These are phyloP conservation scores for Fulmarus glacialis DNA, from an alignment of 2,113 vertebrate genomes.

Conservation along the genomic window DNA sequence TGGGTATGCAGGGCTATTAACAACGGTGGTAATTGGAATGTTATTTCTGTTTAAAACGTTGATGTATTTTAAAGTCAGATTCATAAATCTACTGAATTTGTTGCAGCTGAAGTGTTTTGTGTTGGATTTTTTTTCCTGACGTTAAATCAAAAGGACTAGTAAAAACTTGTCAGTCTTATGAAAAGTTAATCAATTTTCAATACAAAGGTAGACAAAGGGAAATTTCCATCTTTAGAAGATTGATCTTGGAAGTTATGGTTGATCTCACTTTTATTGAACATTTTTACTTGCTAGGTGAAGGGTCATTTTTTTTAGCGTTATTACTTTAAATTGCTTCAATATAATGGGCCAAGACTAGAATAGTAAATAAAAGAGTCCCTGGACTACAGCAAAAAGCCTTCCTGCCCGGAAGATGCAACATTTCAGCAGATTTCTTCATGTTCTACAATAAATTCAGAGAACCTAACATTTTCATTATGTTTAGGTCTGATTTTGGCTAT, in stretches of 20 bases:
- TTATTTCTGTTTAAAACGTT: conserved; percentile 69
- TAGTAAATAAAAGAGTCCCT: conserved; percentile 59
- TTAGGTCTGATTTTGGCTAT: background rate
- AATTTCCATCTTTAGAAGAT: conserved; percentile 62
- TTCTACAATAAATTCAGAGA: background rate
- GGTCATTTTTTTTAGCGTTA: conserved; percentile 74
- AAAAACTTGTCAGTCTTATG: conserved; percentile 33
- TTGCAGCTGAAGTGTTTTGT: background rate
- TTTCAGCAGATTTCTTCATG: background rate
- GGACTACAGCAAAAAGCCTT: background rate
- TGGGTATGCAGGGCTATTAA: conserved; percentile 25
- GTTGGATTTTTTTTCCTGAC: background rate
- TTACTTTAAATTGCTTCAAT: conserved; percentile 70
- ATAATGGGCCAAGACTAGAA: conserved; percentile 37
- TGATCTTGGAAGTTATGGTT: conserved; percentile 62
- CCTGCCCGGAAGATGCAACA: background rate
- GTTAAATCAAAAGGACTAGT: conserved; percentile 53
- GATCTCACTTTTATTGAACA: conserved; percentile 70
- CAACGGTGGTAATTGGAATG: conserved; percentile 27
- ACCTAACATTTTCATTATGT: background rate
- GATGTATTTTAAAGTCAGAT: conserved; percentile 55
- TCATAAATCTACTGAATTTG: conserved; percentile 42
- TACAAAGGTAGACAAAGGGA: conserved; percentile 63
- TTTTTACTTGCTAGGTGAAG: conserved; percentile 62
- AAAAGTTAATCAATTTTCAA: conserved; percentile 74